Evolutionary conservation across 2,888 invertebrate genomes (phyloP), one percentile per base, ranked within the genome.

Genomic region (Coelinius sp.): DNA sequence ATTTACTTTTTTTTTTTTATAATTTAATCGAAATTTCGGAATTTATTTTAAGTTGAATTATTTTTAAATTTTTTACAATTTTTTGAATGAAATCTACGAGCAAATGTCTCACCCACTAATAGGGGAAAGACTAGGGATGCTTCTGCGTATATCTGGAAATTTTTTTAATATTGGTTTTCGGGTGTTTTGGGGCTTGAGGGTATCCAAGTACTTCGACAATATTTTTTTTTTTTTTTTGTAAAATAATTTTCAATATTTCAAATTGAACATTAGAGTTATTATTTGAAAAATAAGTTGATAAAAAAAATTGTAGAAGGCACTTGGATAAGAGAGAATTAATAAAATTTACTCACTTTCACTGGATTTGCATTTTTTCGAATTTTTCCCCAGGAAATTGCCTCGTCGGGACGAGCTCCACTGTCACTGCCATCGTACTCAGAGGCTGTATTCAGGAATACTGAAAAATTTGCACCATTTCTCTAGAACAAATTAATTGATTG

Each of bases 381-480:
- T 90, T 99, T 99, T 0, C 99, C 99, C 99, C 99, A 99, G 2
- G 98, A 98, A 0, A 98, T 92, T 0, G 99, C 99, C 89, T 99
- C 99, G 89, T 99, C 99, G 0, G 99, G 99, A 71, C 95, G 90
- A 0, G 99, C 99, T 0, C 99, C 99, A 35, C 98, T 94, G 87
- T 99, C 99, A 85, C 97, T 98, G 0, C 97, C 99, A 89, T 99
- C 99, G 90, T 94, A 99, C 88, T 99, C 99, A 31, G 94, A 93
- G 0, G 94, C 94, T 0, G 99, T 99, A 87, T 99, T 99, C 10
- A 99, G 89, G 88, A 95, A 99, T 0, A 99, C 97, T 0, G 97
- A 91, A 89, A 91, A 99, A 88, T 99, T 97, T 0, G 98, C 97
- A 14, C 99, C 99, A 88, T 99, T 99, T 79, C 99, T 91, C 93